Conservation (phyloP, 1,140 invertebrate genomes). For the Chironomus tepperi region DNA sequence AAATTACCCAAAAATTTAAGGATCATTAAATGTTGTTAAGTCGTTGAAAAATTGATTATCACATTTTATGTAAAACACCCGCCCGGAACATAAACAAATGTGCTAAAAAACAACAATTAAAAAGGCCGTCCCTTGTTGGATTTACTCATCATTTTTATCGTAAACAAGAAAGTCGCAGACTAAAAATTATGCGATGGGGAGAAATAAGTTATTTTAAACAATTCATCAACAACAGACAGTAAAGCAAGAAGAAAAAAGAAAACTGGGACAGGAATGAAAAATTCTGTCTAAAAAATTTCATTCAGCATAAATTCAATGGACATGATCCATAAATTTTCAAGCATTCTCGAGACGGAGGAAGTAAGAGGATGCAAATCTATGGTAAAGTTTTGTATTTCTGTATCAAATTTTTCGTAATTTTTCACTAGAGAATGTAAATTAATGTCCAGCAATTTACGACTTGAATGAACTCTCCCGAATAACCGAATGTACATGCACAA, state of each 20-base stretch:
- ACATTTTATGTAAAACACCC: no score
- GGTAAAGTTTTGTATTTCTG: neutral
- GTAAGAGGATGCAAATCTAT: no score
- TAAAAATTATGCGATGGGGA: neutral
- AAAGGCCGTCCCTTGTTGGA: no score
- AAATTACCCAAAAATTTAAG: no score
- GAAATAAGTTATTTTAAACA: neutral
- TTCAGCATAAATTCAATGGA: neutral
- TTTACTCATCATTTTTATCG: no score
- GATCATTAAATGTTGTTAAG: no score
- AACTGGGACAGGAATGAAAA: neutral
- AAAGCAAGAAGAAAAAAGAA: neutral
- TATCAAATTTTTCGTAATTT: constrained; percentile 8
- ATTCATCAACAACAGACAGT: constrained; percentile 1
- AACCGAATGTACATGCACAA: no score
- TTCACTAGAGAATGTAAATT: neutral
- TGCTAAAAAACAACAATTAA: no score
- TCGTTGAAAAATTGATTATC: no score
- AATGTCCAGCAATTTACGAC: neutral
- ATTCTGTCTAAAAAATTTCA: neutral
- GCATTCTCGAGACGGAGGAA: neutral
- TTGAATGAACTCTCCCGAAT: no score
- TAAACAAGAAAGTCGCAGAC: no score
- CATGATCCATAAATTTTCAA: constrained; percentile 2
- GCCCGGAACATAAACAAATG: no score